A percentile compares a stretch with the other conserved stretches of the same genome.
Evolutionary conservation across 1,140 invertebrate genomes (phyloP).

Genomic region (Venturia canescens): DNA sequence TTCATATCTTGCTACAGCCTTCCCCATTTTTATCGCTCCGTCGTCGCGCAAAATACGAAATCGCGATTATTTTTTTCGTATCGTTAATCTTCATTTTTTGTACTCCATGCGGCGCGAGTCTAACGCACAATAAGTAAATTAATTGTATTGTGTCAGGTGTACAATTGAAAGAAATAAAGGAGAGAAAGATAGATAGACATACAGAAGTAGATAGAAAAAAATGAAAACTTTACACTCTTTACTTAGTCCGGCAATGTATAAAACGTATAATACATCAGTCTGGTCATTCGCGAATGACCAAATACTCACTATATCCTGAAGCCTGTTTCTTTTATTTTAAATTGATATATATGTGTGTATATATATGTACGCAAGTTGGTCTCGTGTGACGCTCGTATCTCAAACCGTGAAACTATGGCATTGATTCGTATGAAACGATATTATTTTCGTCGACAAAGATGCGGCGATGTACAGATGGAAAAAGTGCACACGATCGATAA

Average conservation of each 20-base stretch:
- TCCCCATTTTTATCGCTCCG: background rate
- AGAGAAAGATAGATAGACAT: background rate
- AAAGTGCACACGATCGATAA: no score
- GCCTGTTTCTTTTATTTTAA: slow-evolving; percentile 46
- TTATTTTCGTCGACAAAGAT: no score
- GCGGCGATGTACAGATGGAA: no score
- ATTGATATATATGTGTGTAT: background rate
- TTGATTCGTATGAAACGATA: background rate
- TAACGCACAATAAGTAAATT: slow-evolving; percentile 60
- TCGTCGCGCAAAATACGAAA: background rate
- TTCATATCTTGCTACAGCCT: slow-evolving; percentile 59
- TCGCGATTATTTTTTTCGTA: background rate
- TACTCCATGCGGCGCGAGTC: slow-evolving; percentile 65
- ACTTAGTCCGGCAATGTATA: slow-evolving; percentile 68
- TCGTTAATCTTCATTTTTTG: slow-evolving; percentile 56
- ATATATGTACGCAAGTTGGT: background rate
- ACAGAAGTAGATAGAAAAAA: no score
- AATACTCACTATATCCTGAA: slow-evolving; percentile 59
- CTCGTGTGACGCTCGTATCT: background rate
- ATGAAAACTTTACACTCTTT: slow-evolving; percentile 66
- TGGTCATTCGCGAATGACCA: slow-evolving; percentile 64
- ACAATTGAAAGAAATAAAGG: slow-evolving; percentile 61
- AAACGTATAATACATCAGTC: slow-evolving; percentile 75
- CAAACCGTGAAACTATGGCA: slow-evolving; percentile 22
- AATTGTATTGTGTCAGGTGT: slow-evolving; percentile 64